phyloP scores from a whole-genome alignment of 35 echinoderm and acorn worm species.

The Diadema setosum region DNA sequence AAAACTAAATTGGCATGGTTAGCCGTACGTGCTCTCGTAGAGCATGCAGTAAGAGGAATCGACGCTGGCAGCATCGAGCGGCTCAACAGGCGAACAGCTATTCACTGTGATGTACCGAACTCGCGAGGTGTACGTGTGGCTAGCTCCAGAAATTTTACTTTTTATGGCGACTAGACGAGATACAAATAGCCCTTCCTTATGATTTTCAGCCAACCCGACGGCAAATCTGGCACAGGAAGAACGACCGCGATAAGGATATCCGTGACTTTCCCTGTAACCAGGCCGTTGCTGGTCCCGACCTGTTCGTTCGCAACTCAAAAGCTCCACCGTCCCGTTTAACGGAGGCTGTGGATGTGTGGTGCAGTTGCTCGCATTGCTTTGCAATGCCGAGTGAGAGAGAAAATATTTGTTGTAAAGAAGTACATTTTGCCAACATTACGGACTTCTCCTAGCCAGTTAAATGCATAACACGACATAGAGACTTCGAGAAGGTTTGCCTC shows the following conservation, averaged over 20 bases:
- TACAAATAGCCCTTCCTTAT: background rate
- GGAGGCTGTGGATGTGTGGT: background rate
- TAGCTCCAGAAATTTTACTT: background rate
- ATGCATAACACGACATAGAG: background rate
- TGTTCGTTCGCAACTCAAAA: too few relatives aligned
- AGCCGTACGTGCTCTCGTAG: background rate
- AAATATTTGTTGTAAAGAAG: background rate
- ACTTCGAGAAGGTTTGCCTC: background rate
- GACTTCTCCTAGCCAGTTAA: background rate
- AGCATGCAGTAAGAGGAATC: background rate
- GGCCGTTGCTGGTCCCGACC: background rate
- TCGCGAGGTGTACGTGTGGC: background rate
- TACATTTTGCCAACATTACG: background rate
- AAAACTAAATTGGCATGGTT: background rate
- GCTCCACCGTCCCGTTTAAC: background rate
- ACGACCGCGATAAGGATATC: background rate
- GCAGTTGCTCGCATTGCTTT: background rate
- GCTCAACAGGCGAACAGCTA: background rate
- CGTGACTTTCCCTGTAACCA: background rate
- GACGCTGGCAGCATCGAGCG: background rate
- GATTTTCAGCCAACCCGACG: background rate
- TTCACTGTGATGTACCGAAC: background rate
- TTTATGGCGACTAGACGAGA: background rate
- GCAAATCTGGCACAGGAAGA: background rate
- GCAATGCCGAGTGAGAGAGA: background rate